Base-by-base conservation (phyloP, 2,113 vertebrate genomes). In the Porphyrio hochstetteri region DNA sequence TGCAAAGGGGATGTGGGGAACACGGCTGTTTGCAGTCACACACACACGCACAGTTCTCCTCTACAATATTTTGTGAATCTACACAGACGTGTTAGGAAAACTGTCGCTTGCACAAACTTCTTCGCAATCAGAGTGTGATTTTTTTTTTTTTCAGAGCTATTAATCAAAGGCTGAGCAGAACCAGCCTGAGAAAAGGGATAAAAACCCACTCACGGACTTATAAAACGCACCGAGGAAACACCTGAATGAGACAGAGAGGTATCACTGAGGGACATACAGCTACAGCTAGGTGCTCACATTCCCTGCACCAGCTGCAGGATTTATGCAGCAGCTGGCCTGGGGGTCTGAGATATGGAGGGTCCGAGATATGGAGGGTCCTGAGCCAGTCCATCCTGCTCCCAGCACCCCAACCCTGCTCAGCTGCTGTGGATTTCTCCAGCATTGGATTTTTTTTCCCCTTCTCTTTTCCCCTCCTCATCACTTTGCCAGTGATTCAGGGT, bases 41-140 rank as follows among this genome's bases (percentile, higher is more conserved):
- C 10, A 12, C 84, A 27, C 74, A 3, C 78, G 6, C 44, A 71
- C 71, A 33, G 78, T 38, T 52, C 80, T 95, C 84, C 83, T 74
- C 90, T 52, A 61, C 90, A 92, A 44, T 92, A 31, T 96, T 96
- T 96, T 53, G 92, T 0, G 76, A 84, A 78, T 82, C 90, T 48
- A 50, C 80, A 6, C 72, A 88, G 93, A 97, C 72, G 92, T 96
- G 95, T 96, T 94, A 96, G 82, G 92, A 96, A 96, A 97, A 56
- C 95, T 95, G 95, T 95, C 90, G 68, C 93, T 96, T 92, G 92
- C 90, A 83, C 14, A 90, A 94, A 94, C 86, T 92, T 96, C 92
- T 78, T 56, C 86, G 86, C 92, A 90, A 83, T 35, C 76, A 5
- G 80, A 86, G 90, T 91, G 95, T 88, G 93, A 93, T 83, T 80